phyloP scores from a whole-genome alignment of 2,888 invertebrate species.

The Tachina lurida region DNA sequence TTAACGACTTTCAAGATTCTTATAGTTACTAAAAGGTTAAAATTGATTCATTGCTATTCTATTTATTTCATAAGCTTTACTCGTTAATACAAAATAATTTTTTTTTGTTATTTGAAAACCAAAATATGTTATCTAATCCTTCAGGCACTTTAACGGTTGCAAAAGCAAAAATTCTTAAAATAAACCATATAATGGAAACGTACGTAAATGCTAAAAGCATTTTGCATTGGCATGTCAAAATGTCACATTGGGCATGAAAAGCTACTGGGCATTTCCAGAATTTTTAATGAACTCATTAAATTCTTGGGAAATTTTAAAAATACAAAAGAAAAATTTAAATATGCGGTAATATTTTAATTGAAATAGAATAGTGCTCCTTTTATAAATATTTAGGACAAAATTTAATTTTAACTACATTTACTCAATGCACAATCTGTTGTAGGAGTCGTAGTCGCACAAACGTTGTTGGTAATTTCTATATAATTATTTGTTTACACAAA shows the following conservation, averaged over 20 bases:
- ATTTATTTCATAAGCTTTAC: background rate
- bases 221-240: constrained; percentile 34
- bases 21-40: too few relatives aligned
- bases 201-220: constrained; percentile 47
- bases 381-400: too few relatives aligned
- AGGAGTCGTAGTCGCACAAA: too few relatives aligned
- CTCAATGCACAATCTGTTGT: too few relatives aligned
- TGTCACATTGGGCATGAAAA: constrained; percentile 18
- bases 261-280: background rate
- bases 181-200: constrained; percentile 15
- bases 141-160: constrained; percentile 29
- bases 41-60: too few relatives aligned
- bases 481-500: too few relatives aligned
- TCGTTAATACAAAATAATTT: constrained; percentile 11
- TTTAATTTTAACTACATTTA: too few relatives aligned
- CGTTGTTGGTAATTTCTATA: too few relatives aligned
- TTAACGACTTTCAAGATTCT: too few relatives aligned
- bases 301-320: background rate
- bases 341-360: too few relatives aligned
- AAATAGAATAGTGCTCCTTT: too few relatives aligned
- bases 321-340: background rate
- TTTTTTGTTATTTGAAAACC: constrained; percentile 14
- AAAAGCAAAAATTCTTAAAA: constrained; percentile 9
- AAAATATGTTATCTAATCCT: constrained; percentile 7
- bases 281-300: constrained; percentile 35